A percentile compares a stretch with the other conserved stretches of the same genome.
These are phyloP conservation scores for Nomia melanderi DNA, from an alignment of 1,140 invertebrate genomes.

Conservation along the genomic window DNA sequence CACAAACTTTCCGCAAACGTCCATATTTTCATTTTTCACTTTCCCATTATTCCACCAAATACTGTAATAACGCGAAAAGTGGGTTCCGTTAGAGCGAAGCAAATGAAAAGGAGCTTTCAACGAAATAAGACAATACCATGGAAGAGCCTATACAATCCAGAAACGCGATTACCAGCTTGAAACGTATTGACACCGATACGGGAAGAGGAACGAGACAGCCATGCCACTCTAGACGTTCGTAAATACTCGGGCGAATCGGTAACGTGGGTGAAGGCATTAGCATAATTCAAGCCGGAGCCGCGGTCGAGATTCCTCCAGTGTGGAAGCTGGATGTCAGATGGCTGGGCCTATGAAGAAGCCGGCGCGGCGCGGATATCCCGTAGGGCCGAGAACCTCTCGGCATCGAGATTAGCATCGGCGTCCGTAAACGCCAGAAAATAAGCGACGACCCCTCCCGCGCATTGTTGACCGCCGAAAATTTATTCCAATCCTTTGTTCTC, in stretches of 20 bases:
- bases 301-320: slow-evolving; percentile 54
- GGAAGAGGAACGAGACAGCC: not conserved
- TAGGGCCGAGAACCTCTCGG: slow-evolving; percentile 23
- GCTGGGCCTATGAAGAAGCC: slow-evolving; percentile 54
- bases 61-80: too few species aligned
- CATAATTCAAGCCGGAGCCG: slow-evolving; percentile 65
- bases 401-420: slow-evolving; percentile 63
- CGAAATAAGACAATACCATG: not conserved
- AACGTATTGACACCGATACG: slow-evolving; percentile 14
- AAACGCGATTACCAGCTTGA: not conserved
- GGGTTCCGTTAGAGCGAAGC: too few species aligned
- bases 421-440: slow-evolving; percentile 64
- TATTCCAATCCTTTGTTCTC: slow-evolving; percentile 67
- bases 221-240: not conserved
- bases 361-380: slow-evolving; percentile 48
- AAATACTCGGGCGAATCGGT: slow-evolving; percentile 44
- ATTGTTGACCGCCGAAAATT: slow-evolving; percentile 62
- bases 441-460: slow-evolving; percentile 51
- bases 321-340: slow-evolving; percentile 59
- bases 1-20: too few species aligned
- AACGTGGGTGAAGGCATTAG: slow-evolving; percentile 67
- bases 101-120: not conserved
- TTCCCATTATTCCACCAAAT: too few species aligned
- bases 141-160: too few species aligned
- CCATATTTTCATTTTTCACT: too few species aligned